Evolutionary conservation across 1,140 invertebrate genomes (phyloP).

Genomic region (Sminthurinus signatus): DNA sequence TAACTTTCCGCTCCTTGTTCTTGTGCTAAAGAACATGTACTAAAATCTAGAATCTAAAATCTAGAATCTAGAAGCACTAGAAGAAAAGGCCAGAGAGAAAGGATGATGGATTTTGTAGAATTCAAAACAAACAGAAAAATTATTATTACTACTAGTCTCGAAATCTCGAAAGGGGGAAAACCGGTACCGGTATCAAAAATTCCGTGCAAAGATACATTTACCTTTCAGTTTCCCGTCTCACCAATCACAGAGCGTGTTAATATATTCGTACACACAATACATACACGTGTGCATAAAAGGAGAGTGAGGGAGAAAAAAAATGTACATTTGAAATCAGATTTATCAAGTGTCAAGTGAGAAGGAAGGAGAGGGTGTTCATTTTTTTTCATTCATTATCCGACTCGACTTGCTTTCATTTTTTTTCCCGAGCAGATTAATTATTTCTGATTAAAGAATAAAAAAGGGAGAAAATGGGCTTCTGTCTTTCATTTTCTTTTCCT

Average conservation of each 20-base stretch:
- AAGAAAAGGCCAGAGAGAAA: too few species aligned
- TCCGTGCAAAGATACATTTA: neutral
- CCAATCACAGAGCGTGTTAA: too few species aligned
- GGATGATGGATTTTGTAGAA: too few species aligned
- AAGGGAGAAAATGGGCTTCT: slow-evolving; percentile 20
- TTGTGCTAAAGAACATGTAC: too few species aligned
- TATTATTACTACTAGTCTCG: too few species aligned
- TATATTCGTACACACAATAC: neutral
- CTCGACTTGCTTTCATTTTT: slow-evolving; percentile 13
- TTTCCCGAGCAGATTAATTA: slow-evolving; percentile 36
- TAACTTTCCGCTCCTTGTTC: too few species aligned
- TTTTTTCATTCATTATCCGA: slow-evolving; percentile 2
- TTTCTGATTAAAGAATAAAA: slow-evolving; percentile 32
- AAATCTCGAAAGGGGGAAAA: too few species aligned
- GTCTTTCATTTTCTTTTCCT: neutral
- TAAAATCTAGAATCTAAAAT: too few species aligned
- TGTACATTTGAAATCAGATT: slow-evolving; percentile 25
- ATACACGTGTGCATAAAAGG: neutral
- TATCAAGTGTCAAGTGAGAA: slow-evolving; percentile 28
- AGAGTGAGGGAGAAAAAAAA: slow-evolving; percentile 1
- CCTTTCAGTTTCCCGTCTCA: too few species aligned
- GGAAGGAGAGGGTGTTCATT: neutral
- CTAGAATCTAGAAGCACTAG: too few species aligned
- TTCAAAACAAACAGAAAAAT: too few species aligned
- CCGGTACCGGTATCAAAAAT: too few species aligned